Evolutionary conservation across 2,888 invertebrate species (phyloP), one percentile per base, ranked within the genome.

Genomic region (Melanchra persicariae): DNA sequence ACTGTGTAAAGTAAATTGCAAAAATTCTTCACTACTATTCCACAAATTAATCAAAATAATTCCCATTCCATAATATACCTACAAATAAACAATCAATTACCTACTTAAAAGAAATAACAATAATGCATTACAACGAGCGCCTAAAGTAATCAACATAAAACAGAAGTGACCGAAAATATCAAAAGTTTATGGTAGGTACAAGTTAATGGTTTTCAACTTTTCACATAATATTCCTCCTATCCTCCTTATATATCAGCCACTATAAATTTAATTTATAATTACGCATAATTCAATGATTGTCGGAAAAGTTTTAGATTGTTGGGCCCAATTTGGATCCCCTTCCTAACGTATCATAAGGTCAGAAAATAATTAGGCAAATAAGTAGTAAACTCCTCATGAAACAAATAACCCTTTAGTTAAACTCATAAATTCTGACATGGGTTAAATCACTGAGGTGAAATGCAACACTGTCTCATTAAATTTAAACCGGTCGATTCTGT

Each of bases 241-340:
- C 43, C 52, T 12, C 10, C 10, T 49, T 65, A 54, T 58, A 74
- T 66, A 63, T 51, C 2, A 9, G 12, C 0, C 15, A 30, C 43
- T 9, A 7, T 49, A 59, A 49, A 54, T 74, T 62, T 22, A 51
- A 79, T 61, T 79, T 47, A 19, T 45, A 60, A 62, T 65, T 62
- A 58, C 3, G 19, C 26, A n/a, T 75, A 58, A 73, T 45, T 65
- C 37, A 58, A 65, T 62, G 12, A 51, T 40, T 51, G 49, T 37
- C 24, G 5, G 9, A 26, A 74, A n/a, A 77, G 30, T 70, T 77
- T 77, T 26, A 22, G 47, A 40, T 22, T 75, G 40, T 9, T 5
- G 15, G 43, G 45, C 8, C 9, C 17, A 70, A 45, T 61, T 45
- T n/a, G 10, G 22, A 43, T 34, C 59, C 9, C 24, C 26, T 30